These are phyloP conservation scores for Seriola aureovittata DNA, from an alignment of 2,113 vertebrate genomes.

Conservation along the genomic window DNA sequence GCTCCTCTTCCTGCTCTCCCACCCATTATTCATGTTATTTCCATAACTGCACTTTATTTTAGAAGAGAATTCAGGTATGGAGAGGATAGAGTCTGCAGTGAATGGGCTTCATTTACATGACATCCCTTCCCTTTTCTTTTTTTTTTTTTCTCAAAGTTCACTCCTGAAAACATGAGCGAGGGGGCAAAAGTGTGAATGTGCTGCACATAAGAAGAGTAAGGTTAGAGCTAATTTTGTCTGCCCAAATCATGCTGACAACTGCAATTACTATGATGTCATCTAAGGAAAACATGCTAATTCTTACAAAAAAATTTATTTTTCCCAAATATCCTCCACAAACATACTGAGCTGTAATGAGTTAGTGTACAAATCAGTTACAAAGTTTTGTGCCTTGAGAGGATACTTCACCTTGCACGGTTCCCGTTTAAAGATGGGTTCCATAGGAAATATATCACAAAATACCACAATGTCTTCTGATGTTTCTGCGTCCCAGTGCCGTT, in stretches of 20 bases:
- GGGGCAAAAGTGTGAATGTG: neutral
- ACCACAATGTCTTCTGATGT: neutral
- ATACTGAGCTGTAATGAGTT: neutral
- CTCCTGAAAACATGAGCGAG: constrained; percentile 2
- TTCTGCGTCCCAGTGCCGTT: neutral
- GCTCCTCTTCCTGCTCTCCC: constrained; percentile 27
- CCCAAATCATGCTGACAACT: neutral
- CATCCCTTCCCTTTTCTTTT: constrained; percentile 1
- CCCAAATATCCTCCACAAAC: neutral
- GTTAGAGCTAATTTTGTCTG: neutral
- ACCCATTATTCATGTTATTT: constrained; percentile 50
- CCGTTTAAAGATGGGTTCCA: neutral
- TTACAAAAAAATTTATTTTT: too few species aligned
- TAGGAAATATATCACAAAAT: neutral
- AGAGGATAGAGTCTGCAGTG: constrained; percentile 12
- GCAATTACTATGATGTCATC: neutral
- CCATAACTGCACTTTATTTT: constrained; percentile 36
- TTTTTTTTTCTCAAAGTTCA: neutral
- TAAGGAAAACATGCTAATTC: neutral
- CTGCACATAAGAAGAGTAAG: neutral
- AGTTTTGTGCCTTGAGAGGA: neutral
- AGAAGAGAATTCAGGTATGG: neutral
- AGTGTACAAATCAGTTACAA: neutral
- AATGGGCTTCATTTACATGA: constrained; percentile 24
- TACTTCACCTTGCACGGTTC: neutral